These are phyloP conservation scores for Drosophila kambysellisi DNA, from an alignment of 2,888 invertebrate genomes.

Conservation along the genomic window DNA sequence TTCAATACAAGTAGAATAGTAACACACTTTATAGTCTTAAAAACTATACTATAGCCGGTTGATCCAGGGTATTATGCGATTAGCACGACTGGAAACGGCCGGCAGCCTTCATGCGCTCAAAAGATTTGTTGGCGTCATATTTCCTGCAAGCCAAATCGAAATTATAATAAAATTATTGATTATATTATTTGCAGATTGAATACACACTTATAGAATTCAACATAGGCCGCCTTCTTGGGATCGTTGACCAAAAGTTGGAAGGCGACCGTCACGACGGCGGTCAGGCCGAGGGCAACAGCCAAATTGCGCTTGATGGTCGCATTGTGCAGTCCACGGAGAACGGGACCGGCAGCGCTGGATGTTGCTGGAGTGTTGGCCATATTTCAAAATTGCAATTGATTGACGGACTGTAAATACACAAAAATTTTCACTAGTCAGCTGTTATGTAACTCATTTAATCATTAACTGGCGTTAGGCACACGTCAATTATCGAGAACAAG, in stretches of 20 bases:
- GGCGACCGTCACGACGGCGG: slow-evolving; percentile 84
- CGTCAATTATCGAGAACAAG: neutral
- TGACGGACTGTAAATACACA: slow-evolving; percentile 24
- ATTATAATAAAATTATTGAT: neutral
- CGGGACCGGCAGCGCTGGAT: slow-evolving; percentile 86
- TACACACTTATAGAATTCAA: slow-evolving; percentile 91
- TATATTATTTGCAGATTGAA: neutral
- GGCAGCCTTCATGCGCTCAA: slow-evolving; percentile 84
- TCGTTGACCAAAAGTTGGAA: slow-evolving; percentile 86
- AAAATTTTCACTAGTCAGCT: slow-evolving; percentile 34
- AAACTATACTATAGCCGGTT: slow-evolving; percentile 48
- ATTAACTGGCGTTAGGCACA: neutral
- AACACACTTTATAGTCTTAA: slow-evolving; percentile 58
- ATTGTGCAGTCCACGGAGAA: slow-evolving; percentile 89
- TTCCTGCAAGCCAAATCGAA: slow-evolving; percentile 67
- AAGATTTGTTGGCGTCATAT: slow-evolving; percentile 84
- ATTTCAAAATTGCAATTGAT: slow-evolving; percentile 45
- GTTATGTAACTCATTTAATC: slow-evolving; percentile 67
- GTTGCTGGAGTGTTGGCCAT: slow-evolving; percentile 83
- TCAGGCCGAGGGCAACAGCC: slow-evolving; percentile 85
- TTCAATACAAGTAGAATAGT: slow-evolving; percentile 58
- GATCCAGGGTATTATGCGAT: slow-evolving; percentile 18
- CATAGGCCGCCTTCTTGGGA: slow-evolving; percentile 88
- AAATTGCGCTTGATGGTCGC: slow-evolving; percentile 88
- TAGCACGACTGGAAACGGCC: slow-evolving; percentile 85